Percentiles rank a stretch among this genome's conserved stretches.
phyloP scores from a whole-genome alignment of 2,888 invertebrate genomes.

The Seira sanloemensis region DNA sequence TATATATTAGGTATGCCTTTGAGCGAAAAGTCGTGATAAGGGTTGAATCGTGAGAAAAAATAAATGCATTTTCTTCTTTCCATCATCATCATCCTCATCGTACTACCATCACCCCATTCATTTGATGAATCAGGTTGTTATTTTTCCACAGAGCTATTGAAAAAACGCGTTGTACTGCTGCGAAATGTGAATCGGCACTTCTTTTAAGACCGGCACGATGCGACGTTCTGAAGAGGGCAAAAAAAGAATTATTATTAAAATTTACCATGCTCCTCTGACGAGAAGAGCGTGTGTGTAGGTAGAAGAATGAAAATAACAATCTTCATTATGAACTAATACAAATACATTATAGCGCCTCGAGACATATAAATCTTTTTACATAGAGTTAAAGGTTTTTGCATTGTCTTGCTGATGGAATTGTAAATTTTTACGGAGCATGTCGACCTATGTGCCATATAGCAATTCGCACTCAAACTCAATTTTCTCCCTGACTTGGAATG shows the following conservation, averaged over 20 bases:
- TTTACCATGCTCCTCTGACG: conserved; percentile 31
- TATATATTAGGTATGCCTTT: conserved; percentile 33
- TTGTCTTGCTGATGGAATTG: too few species aligned
- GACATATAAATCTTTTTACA: too few species aligned
- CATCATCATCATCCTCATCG: background rate
- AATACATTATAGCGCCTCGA: background rate
- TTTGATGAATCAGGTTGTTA: conserved; percentile 51
- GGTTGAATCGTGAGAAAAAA: conserved; percentile 59
- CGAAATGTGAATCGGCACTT: background rate
- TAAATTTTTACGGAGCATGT: conserved; percentile 35
- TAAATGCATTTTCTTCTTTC: conserved; percentile 52
- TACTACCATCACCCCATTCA: conserved; percentile 9
- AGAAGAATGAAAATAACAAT: conserved; percentile 35
- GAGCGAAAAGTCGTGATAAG: conserved; percentile 55
- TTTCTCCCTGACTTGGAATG: too few species aligned
- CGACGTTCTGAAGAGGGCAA: background rate
- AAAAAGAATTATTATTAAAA: conserved; percentile 48
- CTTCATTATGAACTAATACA: conserved; percentile 18
- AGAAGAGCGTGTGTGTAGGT: conserved; percentile 31
- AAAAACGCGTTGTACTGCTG: conserved; percentile 25
- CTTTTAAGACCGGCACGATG: background rate
- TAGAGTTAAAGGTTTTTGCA: too few species aligned
- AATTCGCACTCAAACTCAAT: too few species aligned
- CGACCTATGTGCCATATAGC: conserved; percentile 30
- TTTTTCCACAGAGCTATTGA: conserved; percentile 49